phyloP scores from a whole-genome alignment of 2,113 vertebrate genomes.

The Nibea albiflora region DNA sequence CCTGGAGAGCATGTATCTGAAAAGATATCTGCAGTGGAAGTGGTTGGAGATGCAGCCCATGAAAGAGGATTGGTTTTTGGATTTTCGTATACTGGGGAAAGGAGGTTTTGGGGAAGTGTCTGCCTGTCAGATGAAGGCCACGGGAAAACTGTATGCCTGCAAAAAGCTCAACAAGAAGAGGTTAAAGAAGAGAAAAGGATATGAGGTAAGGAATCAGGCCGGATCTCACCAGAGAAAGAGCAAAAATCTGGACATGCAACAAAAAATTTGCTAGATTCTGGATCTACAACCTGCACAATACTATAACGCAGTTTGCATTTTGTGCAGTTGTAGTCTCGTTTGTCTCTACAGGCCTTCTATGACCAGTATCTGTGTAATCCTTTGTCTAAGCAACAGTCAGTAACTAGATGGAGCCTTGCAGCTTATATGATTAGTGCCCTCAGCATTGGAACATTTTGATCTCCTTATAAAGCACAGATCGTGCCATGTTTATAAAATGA shows the following conservation, averaged over 20 bases:
- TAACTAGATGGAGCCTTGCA: conserved; percentile 5
- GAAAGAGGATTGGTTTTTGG: conserved; percentile 90
- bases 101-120: conserved; percentile 93
- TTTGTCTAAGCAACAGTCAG: background rate
- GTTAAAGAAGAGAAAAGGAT: conserved; percentile 92
- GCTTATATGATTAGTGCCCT: conserved; percentile 55
- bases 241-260: background rate
- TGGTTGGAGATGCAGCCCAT: conserved; percentile 85
- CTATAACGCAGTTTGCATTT: background rate
- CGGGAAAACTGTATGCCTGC: conserved; percentile 93
- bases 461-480: conserved; percentile 62
- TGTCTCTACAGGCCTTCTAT: background rate
- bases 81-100: conserved; percentile 90
- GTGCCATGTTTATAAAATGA: conserved; percentile 62
- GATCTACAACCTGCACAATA: background rate
- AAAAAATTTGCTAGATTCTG: background rate
- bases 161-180: conserved; percentile 95
- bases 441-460: conserved; percentile 64
- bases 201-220: conserved; percentile 83
- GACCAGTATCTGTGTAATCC: background rate
- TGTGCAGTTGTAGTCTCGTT: background rate
- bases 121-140: conserved; percentile 90
- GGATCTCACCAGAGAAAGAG: background rate
- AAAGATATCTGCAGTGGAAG: conserved; percentile 89
- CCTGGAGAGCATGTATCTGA: conserved; percentile 83